phyloP scores from a whole-genome alignment of 2,113 vertebrate genomes.

The Oncorhynchus mykiss region DNA sequence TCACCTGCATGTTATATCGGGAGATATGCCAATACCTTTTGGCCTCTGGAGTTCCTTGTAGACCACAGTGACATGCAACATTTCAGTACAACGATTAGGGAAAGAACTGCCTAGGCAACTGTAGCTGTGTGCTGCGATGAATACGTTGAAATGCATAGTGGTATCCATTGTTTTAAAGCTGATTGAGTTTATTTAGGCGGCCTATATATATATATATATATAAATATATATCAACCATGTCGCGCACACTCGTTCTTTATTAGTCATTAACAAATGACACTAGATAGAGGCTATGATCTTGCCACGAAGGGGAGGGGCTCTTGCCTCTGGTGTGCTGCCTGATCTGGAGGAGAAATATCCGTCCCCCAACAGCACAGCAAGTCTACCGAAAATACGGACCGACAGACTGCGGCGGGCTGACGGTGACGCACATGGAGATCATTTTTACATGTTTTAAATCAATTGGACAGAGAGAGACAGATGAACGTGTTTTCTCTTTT shows the following conservation, averaged over 20 bases:
- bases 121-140: not conserved
- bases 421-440: not conserved
- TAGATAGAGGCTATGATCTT: not conserved
- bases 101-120: not conserved
- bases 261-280: not conserved
- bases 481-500: not conserved
- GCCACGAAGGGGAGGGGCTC: not conserved
- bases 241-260: not conserved
- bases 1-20: slow-evolving; percentile 31
- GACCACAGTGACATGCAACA: not conserved
- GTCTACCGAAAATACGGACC: not conserved
- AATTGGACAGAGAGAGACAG: not conserved
- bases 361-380: not conserved
- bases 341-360: not conserved
- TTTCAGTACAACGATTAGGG: not conserved
- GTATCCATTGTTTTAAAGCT: not conserved
- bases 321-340: not conserved
- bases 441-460: not conserved
- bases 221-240: too few relatives aligned
- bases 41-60: not conserved
- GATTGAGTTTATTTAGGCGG: not conserved
- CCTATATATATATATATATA: too few relatives aligned
- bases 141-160: not conserved
- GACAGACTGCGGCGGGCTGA: not conserved
- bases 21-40: not conserved